Conservation (phyloP, 2,113 vertebrate genomes). For the Anarhynchus alexandrinus region DNA sequence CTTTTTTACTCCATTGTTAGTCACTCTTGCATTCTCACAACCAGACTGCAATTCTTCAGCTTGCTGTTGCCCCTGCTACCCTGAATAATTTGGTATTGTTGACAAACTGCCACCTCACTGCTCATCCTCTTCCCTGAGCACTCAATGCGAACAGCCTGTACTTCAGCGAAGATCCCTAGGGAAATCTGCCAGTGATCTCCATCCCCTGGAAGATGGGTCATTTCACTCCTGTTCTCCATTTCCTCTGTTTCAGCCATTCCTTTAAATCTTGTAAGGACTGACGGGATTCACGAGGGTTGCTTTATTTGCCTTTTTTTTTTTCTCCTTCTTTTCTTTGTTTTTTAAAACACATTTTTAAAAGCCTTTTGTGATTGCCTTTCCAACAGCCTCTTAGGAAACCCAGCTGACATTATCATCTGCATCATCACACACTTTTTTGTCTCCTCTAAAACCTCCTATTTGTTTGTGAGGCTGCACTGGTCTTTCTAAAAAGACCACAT, state of each 20-base stretch:
- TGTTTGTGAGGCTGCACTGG: neutral
- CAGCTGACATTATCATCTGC: neutral
- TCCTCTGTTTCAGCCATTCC: neutral
- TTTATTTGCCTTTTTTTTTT: neutral
- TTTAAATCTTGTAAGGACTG: neutral
- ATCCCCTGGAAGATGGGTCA: neutral
- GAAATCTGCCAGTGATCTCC: constrained; percentile 5
- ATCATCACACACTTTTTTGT: neutral
- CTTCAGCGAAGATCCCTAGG: neutral
- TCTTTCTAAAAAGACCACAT: neutral
- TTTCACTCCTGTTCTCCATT: neutral
- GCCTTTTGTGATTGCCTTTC: neutral
- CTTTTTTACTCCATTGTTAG: neutral
- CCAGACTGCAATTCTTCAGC: neutral
- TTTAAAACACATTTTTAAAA: neutral
- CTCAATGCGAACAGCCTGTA: neutral
- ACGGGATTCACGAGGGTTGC: neutral
- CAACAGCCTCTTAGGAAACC: neutral
- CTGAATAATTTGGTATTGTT: neutral
- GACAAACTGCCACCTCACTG: constrained; percentile 16
- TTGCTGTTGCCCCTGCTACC: neutral
- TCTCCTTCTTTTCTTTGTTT: neutral
- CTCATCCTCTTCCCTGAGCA: neutral
- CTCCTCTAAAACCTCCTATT: neutral
- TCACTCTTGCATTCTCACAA: neutral